phyloP scores from a whole-genome alignment of 2,888 invertebrate species.

The Cosmorhoe ocellata region DNA sequence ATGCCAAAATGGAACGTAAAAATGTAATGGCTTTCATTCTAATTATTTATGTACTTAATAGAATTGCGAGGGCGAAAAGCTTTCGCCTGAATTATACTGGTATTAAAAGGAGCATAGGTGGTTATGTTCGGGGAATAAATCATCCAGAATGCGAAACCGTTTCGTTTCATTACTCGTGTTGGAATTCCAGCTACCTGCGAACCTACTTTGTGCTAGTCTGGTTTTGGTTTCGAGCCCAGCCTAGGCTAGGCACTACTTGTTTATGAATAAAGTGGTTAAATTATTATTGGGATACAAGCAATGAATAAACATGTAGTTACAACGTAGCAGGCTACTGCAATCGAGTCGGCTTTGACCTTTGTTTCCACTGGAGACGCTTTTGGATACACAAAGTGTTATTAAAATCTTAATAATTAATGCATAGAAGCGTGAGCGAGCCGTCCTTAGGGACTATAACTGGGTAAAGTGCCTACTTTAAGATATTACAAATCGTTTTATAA shows the following conservation, averaged over 20 bases:
- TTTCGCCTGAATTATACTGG: slow-evolving; percentile 27
- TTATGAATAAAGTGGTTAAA: neutral
- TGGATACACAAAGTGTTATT: slow-evolving; percentile 18
- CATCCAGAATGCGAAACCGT: slow-evolving; percentile 28
- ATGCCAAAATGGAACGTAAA: slow-evolving; percentile 48
- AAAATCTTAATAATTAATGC: slow-evolving; percentile 34
- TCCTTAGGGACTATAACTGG: slow-evolving; percentile 54
- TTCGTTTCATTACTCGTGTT: slow-evolving; percentile 27
- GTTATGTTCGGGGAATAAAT: slow-evolving; percentile 29
- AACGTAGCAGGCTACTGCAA: neutral
- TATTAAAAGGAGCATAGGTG: slow-evolving; percentile 29
- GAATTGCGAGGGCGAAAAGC: slow-evolving; percentile 26
- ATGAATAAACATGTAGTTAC: neutral
- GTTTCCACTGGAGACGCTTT: neutral
- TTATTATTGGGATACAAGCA: neutral
- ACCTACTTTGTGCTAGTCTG: neutral
- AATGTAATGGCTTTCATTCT: slow-evolving; percentile 44
- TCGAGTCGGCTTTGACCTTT: slow-evolving; percentile 21
- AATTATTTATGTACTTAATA: slow-evolving; percentile 42
- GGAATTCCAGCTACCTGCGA: slow-evolving; percentile 10
- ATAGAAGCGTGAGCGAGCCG: slow-evolving; percentile 62
- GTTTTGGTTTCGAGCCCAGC: neutral
- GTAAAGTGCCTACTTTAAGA: slow-evolving; percentile 40
- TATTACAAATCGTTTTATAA: slow-evolving; percentile 6
- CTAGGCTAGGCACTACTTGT: neutral